Conservation (phyloP, 2,888 invertebrate genomes). For the Drosophila paranaensis region DNA sequence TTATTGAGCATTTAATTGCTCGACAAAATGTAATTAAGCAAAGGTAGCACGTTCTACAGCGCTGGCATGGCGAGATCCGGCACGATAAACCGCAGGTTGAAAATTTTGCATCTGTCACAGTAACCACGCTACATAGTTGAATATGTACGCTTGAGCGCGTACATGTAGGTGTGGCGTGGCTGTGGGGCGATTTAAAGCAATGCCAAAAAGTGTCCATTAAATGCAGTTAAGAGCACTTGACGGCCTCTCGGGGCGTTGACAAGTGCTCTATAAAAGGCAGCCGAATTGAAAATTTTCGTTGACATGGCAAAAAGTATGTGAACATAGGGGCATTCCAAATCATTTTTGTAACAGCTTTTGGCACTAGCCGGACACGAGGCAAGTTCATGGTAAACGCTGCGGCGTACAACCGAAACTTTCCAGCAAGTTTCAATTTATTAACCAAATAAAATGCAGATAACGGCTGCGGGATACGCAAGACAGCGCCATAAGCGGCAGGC, state of each 20-base stretch:
- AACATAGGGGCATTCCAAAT: conserved; percentile 9
- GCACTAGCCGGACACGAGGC: conserved; percentile 36
- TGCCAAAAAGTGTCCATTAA: conserved; percentile 58
- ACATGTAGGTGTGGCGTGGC: neutral
- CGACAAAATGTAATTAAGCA: conserved; percentile 76
- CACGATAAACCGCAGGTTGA: conserved; percentile 61
- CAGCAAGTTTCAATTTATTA: conserved; percentile 74
- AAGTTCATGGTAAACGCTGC: conserved; percentile 24
- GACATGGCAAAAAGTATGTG: conserved; percentile 44
- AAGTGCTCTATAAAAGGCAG: conserved; percentile 71
- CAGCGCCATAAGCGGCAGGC: conserved; percentile 65
- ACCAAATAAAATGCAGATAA: conserved; percentile 79
- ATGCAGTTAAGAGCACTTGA: conserved; percentile 59
- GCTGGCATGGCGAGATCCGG: conserved; percentile 26
- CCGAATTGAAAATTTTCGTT: conserved; percentile 44
- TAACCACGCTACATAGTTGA: conserved; percentile 13
- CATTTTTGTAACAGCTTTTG: conserved; percentile 53
- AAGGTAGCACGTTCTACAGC: conserved; percentile 62
- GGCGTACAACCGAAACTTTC: conserved; percentile 55
- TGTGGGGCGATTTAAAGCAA: conserved; percentile 47
- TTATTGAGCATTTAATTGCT: conserved; percentile 79
- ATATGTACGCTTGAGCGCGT: neutral
- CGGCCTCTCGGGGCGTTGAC: conserved; percentile 27
- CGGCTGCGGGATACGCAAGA: conserved; percentile 51
- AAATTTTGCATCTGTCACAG: conserved; percentile 47